These are phyloP conservation scores for Lottia scabra DNA, from an alignment of 2,888 invertebrate genomes.

Conservation along the genomic window DNA sequence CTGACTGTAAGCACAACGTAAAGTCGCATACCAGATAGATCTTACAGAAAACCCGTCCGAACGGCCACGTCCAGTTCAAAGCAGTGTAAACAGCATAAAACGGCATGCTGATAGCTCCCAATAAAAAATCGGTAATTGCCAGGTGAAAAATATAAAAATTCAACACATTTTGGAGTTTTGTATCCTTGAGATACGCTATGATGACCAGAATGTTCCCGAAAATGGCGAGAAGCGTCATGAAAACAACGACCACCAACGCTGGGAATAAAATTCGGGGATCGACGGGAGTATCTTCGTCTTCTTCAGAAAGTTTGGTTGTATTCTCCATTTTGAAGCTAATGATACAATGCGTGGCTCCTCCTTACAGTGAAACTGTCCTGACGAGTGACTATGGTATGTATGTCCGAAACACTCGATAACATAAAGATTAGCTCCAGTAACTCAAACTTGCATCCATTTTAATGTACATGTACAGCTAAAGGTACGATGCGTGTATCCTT, in stretches of 20 bases:
- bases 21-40: conserved; percentile 42
- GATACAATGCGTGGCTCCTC: too few relatives aligned
- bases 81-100: conserved; percentile 48
- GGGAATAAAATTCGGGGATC: neutral
- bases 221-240: conserved; percentile 37
- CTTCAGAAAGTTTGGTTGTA: too few relatives aligned
- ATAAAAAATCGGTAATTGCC: conserved; percentile 43
- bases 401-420: too few relatives aligned
- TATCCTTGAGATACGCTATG: conserved; percentile 41
- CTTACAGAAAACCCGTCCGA: conserved; percentile 48
- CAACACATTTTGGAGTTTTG: conserved; percentile 37
- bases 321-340: too few relatives aligned
- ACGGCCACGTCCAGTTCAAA: conserved; percentile 39
- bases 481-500: too few relatives aligned
- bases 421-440: too few relatives aligned
- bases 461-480: too few relatives aligned
- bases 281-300: too few relatives aligned
- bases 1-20: conserved; percentile 43
- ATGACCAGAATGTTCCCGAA: conserved; percentile 46
- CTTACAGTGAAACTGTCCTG: too few relatives aligned
- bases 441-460: too few relatives aligned
- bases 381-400: too few relatives aligned
- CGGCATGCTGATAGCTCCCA: conserved; percentile 45
- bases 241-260: conserved; percentile 28
- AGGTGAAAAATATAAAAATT: conserved; percentile 49